These are phyloP conservation scores for Drosophila nigrodunni DNA, from an alignment of 1,140 invertebrate species.

Conservation along the genomic window DNA sequence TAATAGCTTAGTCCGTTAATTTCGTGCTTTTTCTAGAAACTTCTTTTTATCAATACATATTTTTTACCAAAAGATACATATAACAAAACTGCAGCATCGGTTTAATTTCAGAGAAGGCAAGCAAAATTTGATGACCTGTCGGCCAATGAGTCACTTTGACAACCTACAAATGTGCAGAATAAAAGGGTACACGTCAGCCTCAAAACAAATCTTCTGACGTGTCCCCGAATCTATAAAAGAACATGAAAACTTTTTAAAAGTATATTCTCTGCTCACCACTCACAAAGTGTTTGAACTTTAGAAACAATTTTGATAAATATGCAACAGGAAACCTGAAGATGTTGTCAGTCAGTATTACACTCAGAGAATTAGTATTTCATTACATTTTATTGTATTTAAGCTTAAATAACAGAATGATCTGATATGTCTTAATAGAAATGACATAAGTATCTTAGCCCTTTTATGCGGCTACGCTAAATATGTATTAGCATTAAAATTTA, in stretches of 20 bases:
- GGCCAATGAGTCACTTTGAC: conserved; percentile 75
- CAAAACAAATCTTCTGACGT: conserved; percentile 23
- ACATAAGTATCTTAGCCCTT: no score
- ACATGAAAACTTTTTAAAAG: conserved; percentile 70
- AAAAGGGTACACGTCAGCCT: conserved; percentile 50
- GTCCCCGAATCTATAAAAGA: neutral
- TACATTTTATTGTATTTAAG: neutral
- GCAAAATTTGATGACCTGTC: conserved; percentile 73
- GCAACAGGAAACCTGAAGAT: conserved; percentile 51
- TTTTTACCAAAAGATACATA: no score
- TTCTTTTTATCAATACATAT: no score
- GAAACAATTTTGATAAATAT: conserved; percentile 80
- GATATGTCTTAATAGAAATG: no score
- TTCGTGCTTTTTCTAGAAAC: no score
- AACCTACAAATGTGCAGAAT: conserved; percentile 71
- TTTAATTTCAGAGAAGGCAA: conserved; percentile 24
- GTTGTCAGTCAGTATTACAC: conserved; percentile 25
- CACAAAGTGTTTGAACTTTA: conserved; percentile 74
- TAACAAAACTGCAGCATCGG: no score
- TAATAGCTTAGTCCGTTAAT: no score
- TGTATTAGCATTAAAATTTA: no score
- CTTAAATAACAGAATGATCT: no score
- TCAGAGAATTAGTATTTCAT: neutral
- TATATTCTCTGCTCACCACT: conserved; percentile 65
- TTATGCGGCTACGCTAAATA: no score